Evolutionary conservation across 2,797 vertebrate genomes (phyloP).

Genomic region (Setipinna tenuifilis): DNA sequence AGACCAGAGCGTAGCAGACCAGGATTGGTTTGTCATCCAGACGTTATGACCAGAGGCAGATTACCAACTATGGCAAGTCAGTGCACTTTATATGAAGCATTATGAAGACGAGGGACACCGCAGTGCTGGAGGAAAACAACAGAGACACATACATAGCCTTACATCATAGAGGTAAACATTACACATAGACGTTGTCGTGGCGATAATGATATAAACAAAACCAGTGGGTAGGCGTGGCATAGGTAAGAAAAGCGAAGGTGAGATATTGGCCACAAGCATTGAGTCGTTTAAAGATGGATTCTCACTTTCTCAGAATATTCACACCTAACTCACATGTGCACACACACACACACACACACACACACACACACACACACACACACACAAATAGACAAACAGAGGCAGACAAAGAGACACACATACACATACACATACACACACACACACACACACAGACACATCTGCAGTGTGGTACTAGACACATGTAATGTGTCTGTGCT

Average conservation of each 20-base stretch:
- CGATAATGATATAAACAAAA: not conserved
- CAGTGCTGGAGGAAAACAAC: too few species aligned
- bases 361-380: not conserved
- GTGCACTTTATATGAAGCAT: conserved; percentile 2
- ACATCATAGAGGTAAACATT: not conserved
- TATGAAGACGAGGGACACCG: not conserved
- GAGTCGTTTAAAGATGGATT: not conserved
- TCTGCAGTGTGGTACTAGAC: not conserved
- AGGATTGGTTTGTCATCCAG: not conserved
- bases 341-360: conserved; percentile 3
- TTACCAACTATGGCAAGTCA: not conserved
- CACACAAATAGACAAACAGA: not conserved
- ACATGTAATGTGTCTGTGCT: not conserved
- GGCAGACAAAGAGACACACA: not conserved
- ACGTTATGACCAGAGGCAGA: not conserved
- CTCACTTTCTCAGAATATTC: not conserved
- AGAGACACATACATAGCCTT: not conserved
- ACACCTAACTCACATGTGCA: not conserved
- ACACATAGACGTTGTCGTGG: not conserved
- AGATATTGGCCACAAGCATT: not conserved
- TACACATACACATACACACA: not conserved
- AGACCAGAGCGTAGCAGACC: not conserved
- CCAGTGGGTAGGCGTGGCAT: not conserved
- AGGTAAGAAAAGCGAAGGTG: not conserved
- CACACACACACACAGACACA: not conserved